A percentile compares a stretch with the other conserved stretches of the same genome.
Conservation (phyloP, 2,888 invertebrate genomes). For the Crematogaster levior region DNA sequence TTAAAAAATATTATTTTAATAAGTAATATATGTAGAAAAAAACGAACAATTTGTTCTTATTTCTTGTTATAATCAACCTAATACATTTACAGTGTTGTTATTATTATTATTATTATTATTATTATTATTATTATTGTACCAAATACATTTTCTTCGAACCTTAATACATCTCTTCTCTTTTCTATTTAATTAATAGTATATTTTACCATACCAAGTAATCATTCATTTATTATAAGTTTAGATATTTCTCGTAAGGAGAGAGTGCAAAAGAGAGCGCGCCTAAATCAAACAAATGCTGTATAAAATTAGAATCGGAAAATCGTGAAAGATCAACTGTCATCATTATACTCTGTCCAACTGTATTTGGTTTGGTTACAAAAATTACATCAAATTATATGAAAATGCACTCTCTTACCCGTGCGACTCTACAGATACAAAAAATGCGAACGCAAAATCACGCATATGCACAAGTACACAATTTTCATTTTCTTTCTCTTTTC, state of each 20-base stretch:
- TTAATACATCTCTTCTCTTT: constrained; percentile 16
- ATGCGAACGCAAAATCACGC: constrained; percentile 39
- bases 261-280: constrained; percentile 41
- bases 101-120: constrained; percentile 23
- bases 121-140: constrained; percentile 15
- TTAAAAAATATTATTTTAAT: not conserved
- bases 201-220: constrained; percentile 2
- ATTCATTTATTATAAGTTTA: constrained; percentile 1
- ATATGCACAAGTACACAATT: constrained; percentile 42
- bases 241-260: constrained; percentile 22
- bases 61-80: constrained; percentile 22
- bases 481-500: constrained; percentile 15
- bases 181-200: constrained; percentile 15
- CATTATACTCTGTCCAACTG: constrained; percentile 73
- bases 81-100: constrained; percentile 42
- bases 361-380: constrained; percentile 73
- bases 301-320: constrained; percentile 44
- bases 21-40: not conserved
- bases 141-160: not conserved
- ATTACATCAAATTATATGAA: constrained; percentile 66
- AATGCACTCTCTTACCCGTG: constrained; percentile 29
- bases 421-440: constrained; percentile 25
- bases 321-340: constrained; percentile 59
- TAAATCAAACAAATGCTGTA: constrained; percentile 30
- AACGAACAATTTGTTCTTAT: constrained; percentile 6